Evolutionary conservation across 2,888 invertebrate species (phyloP).

Genomic region (Tanytarsus gracilentus): DNA sequence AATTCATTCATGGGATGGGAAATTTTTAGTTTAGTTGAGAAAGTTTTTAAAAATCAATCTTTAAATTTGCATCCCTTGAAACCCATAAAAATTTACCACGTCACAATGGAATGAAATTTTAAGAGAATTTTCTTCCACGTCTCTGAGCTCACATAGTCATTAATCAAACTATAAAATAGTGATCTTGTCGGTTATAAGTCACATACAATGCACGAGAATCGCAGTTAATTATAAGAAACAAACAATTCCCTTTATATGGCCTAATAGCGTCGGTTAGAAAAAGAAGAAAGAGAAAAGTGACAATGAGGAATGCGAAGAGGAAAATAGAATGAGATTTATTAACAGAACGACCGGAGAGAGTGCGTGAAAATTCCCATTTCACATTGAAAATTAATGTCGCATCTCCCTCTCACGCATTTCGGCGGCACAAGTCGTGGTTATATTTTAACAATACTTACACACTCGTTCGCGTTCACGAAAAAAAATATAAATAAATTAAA

Average conservation of each 20-base stretch:
- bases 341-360: no score
- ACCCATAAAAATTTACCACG: no score
- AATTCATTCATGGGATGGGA: no score
- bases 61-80: no score
- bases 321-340: slow-evolving; percentile 1
- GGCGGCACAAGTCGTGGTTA: slow-evolving; percentile 6
- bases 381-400: neutral
- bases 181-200: slow-evolving; percentile 7
- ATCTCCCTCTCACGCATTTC: neutral
- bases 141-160: no score
- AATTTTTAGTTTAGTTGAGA: no score
- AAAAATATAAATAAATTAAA: slow-evolving; percentile 25
- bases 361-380: neutral
- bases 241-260: slow-evolving; percentile 22
- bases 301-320: neutral
- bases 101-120: neutral
- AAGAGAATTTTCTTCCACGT: neutral
- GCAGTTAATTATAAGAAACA: slow-evolving; percentile 22
- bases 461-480: neutral
- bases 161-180: slow-evolving; percentile 6
- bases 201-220: slow-evolving; percentile 1
- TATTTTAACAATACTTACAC: slow-evolving; percentile 20
- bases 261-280: neutral
- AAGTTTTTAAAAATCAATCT: neutral
- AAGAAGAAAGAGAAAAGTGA: neutral